phyloP scores from a whole-genome alignment of 2,888 invertebrate species.

The Melipona beecheii region DNA sequence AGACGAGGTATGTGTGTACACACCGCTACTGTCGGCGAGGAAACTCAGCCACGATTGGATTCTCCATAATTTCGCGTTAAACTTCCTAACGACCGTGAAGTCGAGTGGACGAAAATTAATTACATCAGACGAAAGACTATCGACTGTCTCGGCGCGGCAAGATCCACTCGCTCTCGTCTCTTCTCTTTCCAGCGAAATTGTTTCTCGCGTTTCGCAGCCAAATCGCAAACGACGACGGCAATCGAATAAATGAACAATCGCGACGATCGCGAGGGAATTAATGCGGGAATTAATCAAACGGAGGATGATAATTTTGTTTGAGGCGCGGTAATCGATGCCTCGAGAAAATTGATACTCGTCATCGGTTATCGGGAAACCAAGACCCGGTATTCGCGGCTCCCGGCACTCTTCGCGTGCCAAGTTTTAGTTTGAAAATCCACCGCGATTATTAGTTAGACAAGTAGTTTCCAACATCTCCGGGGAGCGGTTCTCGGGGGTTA shows the following conservation, averaged over 20 bases:
- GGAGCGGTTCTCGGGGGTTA: slow-evolving; percentile 68
- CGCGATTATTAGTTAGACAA: slow-evolving; percentile 82
- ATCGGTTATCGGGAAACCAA: slow-evolving; percentile 43
- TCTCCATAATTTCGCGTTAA: slow-evolving; percentile 44
- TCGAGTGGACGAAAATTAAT: slow-evolving; percentile 45
- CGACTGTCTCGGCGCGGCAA: neutral
- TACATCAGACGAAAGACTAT: slow-evolving; percentile 16
- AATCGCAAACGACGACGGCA: too few species aligned
- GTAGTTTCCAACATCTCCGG: slow-evolving; percentile 76
- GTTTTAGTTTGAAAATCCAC: slow-evolving; percentile 78
- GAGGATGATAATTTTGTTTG: neutral
- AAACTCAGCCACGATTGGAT: slow-evolving; percentile 41
- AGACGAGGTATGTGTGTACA: neutral
- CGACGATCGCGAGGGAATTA: neutral
- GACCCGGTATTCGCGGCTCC: slow-evolving; percentile 26
- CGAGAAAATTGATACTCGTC: slow-evolving; percentile 25
- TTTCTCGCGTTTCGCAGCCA: neutral
- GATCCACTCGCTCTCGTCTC: neutral
- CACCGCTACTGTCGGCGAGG: neutral
- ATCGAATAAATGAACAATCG: too few species aligned
- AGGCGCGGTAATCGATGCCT: neutral
- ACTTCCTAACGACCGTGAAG: slow-evolving; percentile 36
- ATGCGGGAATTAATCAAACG: neutral
- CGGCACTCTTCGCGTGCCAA: slow-evolving; percentile 54
- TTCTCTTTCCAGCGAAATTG: neutral